Evolutionary conservation across 2,888 invertebrate species (phyloP), one percentile per base, ranked within the genome.

Genomic region (Monoplex corrugatus): DNA sequence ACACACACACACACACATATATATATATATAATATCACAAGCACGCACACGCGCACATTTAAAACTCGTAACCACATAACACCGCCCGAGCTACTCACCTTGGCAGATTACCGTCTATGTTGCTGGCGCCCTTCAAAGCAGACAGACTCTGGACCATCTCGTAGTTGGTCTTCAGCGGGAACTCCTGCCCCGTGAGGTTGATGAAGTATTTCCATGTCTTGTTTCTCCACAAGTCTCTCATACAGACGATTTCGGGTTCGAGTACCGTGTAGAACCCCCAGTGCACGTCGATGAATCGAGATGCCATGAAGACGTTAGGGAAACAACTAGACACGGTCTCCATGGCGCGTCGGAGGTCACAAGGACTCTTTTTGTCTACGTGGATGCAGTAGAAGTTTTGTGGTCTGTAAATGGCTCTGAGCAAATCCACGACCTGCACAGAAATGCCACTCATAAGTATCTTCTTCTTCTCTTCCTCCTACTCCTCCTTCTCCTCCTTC

Each of bases 221-320:
- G 50, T 86, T 93, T 93, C 16, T 93, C 43, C 68, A 72, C 68
- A 72, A 44, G 68, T 68, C 86, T n/a, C 28, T n/a, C 86, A 86
- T 86, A 72, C 86, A 86, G 13, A 86, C 72, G 44, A 86, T 68
- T 43, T 86, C 72, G 13, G 86, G 86, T 72, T 86, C 86, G 28
- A 86, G 72, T n/a, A 72, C 72, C 1, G 68, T 63, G 86, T 50
- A 86, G 23, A 19, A 19, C 10, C 86, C 72, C 86, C 86, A 86
- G 0, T 38, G 23, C 50, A 86, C 72, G 43, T 72, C 72, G 38
- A 86, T 32, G 19, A 23, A 35, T 40, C 86, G 63, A 16, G 94
- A 94, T 23, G 93, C 94, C 0, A 96, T 90, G 88, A 95, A 95
- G 8, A 96, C 95, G 91, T 96, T 96, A 28, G 93, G 89, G 63